Base-by-base conservation (phyloP, 2,113 vertebrate genomes). In the Mustelus asterias region DNA sequence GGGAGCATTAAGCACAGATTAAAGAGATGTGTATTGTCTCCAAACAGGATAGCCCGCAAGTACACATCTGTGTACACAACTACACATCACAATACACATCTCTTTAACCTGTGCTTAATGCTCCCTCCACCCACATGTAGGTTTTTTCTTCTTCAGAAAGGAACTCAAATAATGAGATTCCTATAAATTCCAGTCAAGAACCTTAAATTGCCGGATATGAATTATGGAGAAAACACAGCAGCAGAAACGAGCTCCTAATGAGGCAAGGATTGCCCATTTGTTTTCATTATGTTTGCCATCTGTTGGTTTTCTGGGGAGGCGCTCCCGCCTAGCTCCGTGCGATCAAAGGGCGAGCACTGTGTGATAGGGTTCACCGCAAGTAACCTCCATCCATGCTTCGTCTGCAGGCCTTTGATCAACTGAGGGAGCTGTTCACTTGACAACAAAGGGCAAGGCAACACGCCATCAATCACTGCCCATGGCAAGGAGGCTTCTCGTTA, bases 261-360 rank as follows among this genome's bases (percentile, higher is more conserved):
- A 92, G 14, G 89, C 16, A 16, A n/a, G 58, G 33, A 65, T 16
- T 65, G 29, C 4, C 60, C 60, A 92, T 63, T 92, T 92, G 65
- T 92, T 65, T 92, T 90, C 88, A 90, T 90, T 92, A 92, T 13
- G 33, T 63, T 92, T 37, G 89, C 89, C 18, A 6, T 33, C 89
- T 92, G 60, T 13, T 92, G 89, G 58, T 65, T n/a, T 65, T 37
- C 89, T 92, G 54, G 26, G 86, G 86, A 90, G 54, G 48, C 14
- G 54, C 54, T n/a, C 88, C 88, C 5, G 29, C 54, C 11, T 60
- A 29, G 26, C 24, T 90, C 16, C 54, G 7, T 20, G 89, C n/a
- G 60, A 65, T 92, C 89, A 65, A 65, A 65, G n/a, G 89, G 29
- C 33, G 16, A 33, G 33, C 58, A 20, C 89, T 37, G 29, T 2